Percentiles rank a stretch among this genome's conserved stretches.
Evolutionary conservation across 1,140 invertebrate genomes (phyloP).

Genomic region (Heliconius himera): DNA sequence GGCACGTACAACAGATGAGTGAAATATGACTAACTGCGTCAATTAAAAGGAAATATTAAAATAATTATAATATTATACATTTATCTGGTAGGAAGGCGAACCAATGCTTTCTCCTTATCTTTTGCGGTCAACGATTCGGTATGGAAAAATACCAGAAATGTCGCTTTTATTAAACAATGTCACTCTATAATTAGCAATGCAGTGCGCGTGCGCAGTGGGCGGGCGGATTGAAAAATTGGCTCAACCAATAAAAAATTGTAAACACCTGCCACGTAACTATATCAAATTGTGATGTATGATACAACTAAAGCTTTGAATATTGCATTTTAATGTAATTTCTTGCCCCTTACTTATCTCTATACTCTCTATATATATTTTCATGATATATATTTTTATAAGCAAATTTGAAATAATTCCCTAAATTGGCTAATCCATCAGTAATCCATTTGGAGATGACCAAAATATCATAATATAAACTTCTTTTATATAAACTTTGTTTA

Average conservation of each 20-base stretch:
- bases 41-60: constrained; percentile 7
- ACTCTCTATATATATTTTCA: too few species aligned
- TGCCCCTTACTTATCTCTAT: too few species aligned
- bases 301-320: neutral
- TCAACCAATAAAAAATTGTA: constrained; percentile 52
- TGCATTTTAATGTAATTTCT: neutral
- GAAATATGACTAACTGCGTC: neutral
- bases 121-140: constrained; percentile 66
- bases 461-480: too few species aligned
- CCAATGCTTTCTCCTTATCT: constrained; percentile 63
- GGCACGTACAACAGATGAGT: neutral
- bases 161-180: constrained; percentile 65
- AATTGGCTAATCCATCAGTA: too few species aligned
- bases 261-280: constrained; percentile 47
- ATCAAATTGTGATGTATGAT: constrained; percentile 57
- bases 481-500: too few species aligned
- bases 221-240: constrained; percentile 61
- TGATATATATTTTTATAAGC: too few species aligned
- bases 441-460: too few species aligned
- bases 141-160: constrained; percentile 65
- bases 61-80: constrained; percentile 19
- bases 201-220: constrained; percentile 49
- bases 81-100: constrained; percentile 32
- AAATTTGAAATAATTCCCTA: too few species aligned
- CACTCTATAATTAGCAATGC: constrained; percentile 61